Evolutionary conservation across 2,797 vertebrate species (phyloP).

Genomic region (Oreonectes daqikongensis): DNA sequence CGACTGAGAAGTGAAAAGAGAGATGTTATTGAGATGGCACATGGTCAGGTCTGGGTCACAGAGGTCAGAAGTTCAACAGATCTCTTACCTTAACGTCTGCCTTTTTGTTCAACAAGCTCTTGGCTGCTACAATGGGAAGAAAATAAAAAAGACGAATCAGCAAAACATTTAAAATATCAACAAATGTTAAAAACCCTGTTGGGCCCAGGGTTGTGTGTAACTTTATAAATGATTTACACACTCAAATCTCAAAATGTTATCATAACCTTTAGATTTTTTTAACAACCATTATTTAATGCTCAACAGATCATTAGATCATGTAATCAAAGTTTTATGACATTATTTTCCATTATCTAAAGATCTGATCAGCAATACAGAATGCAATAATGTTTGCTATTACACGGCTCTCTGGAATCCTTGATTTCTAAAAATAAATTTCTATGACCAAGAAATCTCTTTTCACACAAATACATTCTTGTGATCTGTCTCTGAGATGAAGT

Average conservation of each 20-base stretch:
- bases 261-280: neutral
- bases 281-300: conserved; percentile 1
- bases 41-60: conserved; percentile 12
- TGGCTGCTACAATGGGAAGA: conserved; percentile 78
- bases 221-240: neutral
- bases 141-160: conserved; percentile 49
- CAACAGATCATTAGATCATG: neutral
- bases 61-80: conserved; percentile 17
- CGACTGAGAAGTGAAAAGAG: conserved; percentile 27
- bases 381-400: neutral
- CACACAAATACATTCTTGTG: neutral
- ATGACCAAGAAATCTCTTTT: neutral
- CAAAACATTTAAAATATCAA: conserved; percentile 1
- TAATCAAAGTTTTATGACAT: neutral
- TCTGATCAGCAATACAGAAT: neutral
- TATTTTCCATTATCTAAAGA: neutral
- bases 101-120: conserved; percentile 85
- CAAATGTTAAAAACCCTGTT: neutral
- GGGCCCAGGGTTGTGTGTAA: neutral
- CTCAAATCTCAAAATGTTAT: neutral
- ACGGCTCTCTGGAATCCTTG: neutral
- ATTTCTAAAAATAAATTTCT: neutral
- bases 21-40: conserved; percentile 4
- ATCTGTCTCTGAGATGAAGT: neutral
- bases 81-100: conserved; percentile 82